Conservation (phyloP, 2,113 vertebrate genomes). For the Megaptera novaeangliae region DNA sequence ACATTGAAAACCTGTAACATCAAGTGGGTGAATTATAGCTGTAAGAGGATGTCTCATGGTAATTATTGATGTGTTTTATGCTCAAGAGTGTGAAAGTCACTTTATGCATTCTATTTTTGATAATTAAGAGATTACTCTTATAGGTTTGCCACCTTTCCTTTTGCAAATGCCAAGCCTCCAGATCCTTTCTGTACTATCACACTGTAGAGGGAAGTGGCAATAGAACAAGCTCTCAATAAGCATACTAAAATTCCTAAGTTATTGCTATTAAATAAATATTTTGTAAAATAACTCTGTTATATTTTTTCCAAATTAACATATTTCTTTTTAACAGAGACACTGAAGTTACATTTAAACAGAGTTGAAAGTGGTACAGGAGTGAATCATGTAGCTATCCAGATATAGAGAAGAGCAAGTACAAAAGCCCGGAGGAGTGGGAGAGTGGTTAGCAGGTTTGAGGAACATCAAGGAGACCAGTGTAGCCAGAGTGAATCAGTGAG, state of each 20-base stretch:
- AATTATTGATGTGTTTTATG: slow-evolving; percentile 50
- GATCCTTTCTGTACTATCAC: neutral
- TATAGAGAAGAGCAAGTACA: neutral
- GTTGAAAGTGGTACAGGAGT: neutral
- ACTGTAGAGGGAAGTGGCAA: neutral
- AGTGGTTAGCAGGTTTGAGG: neutral
- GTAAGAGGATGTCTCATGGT: neutral
- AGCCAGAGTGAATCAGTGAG: neutral
- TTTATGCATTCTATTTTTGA: slow-evolving; percentile 54
- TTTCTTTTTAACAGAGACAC: neutral
- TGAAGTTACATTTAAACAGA: neutral
- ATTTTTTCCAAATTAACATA: neutral
- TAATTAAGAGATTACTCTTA: slow-evolving; percentile 59
- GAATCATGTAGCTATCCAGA: neutral
- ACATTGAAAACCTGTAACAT: neutral
- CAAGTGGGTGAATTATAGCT: slow-evolving; percentile 54
- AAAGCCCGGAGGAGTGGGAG: neutral
- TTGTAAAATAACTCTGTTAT: neutral
- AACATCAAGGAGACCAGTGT: neutral
- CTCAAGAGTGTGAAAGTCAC: slow-evolving; percentile 65
- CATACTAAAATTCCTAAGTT: neutral
- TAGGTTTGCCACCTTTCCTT: neutral
- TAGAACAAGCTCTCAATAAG: neutral
- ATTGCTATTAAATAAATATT: neutral
- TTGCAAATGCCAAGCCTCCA: slow-evolving; percentile 17